Conservation (phyloP, 2,888 invertebrate species). For the Pegoplata infirma region DNA sequence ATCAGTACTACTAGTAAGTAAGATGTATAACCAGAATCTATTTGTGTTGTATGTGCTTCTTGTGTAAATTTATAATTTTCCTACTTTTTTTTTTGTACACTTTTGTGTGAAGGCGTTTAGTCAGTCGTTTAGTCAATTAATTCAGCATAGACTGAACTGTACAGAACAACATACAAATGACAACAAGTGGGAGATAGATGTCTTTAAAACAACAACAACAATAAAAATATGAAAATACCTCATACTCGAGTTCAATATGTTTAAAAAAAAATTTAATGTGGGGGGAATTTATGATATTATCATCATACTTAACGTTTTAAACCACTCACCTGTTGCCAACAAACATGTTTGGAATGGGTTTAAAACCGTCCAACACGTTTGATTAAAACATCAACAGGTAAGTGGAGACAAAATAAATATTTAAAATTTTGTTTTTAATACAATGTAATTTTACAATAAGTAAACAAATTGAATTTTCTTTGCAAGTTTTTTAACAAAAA, state of each 20-base stretch:
- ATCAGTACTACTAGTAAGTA: background rate
- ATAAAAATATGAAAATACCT: constrained; percentile 48
- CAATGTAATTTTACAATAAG: too few relatives aligned
- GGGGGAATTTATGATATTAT: constrained; percentile 55
- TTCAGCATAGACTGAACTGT: constrained; percentile 31
- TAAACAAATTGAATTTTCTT: too few relatives aligned
- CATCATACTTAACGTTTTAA: constrained; percentile 10
- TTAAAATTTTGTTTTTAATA: too few relatives aligned
- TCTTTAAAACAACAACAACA: constrained; percentile 28
- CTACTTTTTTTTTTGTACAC: constrained; percentile 18
- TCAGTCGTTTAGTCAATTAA: constrained; percentile 61
- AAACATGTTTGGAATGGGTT: constrained; percentile 43
- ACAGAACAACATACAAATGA: constrained; percentile 37
- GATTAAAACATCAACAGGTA: background rate
- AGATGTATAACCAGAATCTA: too few relatives aligned
- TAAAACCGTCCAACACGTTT: background rate
- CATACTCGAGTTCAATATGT: constrained; percentile 33
- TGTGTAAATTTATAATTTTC: constrained; percentile 7
- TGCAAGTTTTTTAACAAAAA: too few relatives aligned
- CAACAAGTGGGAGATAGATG: constrained; percentile 63
- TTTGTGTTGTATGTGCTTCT: background rate
- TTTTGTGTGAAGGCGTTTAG: constrained; percentile 57
- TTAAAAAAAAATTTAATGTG: constrained; percentile 46
- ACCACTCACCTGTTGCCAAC: constrained; percentile 57
- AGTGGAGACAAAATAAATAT: too few relatives aligned